Conservation (phyloP, 1,140 invertebrate species). For the Proctacanthus coquilletti region DNA sequence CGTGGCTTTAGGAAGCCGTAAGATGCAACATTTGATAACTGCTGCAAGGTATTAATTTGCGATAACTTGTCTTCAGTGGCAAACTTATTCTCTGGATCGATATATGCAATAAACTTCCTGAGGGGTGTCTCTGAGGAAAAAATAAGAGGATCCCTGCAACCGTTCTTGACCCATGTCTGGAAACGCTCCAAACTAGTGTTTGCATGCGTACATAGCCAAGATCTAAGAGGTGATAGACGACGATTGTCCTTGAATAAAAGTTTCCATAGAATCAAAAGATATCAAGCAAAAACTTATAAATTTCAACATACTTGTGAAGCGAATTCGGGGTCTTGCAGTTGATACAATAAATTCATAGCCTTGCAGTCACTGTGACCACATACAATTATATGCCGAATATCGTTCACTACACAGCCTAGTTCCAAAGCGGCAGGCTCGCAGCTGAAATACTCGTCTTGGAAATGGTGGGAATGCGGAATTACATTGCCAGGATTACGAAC, state of each 20-base stretch:
- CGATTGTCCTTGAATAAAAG: conserved; percentile 47
- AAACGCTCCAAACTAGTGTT: conserved; percentile 68
- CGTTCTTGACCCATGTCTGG: conserved; percentile 50
- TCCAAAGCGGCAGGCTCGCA: conserved; percentile 91
- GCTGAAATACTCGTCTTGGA: conserved; percentile 69
- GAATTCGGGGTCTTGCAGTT: conserved; percentile 60
- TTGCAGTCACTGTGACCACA: conserved; percentile 97
- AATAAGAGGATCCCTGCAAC: conserved; percentile 44
- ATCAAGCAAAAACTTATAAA: not conserved
- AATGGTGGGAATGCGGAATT: conserved; percentile 78
- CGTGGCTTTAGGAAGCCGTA: conserved; percentile 82
- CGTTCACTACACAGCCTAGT: conserved; percentile 82
- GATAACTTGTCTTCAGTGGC: conserved; percentile 82
- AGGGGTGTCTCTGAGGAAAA: conserved; percentile 77
- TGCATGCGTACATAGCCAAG: conserved; percentile 83
- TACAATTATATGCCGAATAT: conserved; percentile 85
- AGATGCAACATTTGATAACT: conserved; percentile 86
- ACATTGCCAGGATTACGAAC: conserved; percentile 90
- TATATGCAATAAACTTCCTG: conserved; percentile 80
- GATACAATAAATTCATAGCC: conserved; percentile 86
- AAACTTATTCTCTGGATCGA: conserved; percentile 86
- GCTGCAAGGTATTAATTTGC: conserved; percentile 87
- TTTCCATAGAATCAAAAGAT: not conserved
- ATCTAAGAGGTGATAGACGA: conserved; percentile 70
- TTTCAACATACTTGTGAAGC: conserved; percentile 43